Percentiles rank a stretch among this genome's conserved stretches.
Conservation (phyloP, 1,140 invertebrate species). For the Grapholita molesta region DNA sequence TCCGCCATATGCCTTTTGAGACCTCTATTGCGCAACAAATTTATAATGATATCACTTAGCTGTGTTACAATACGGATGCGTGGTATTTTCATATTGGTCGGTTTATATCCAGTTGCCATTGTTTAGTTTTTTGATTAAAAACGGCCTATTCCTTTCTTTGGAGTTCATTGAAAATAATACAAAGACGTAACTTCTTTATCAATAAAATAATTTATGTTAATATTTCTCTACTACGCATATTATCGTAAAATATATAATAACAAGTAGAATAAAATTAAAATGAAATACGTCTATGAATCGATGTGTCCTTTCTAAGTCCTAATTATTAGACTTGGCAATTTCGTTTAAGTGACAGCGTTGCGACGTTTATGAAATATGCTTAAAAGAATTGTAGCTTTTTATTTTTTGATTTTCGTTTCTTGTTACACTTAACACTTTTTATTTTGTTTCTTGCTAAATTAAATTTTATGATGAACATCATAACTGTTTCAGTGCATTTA, state of each 20-base stretch:
- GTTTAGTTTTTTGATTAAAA: constrained; percentile 33
- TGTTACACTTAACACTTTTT: no score
- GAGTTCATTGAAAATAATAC: background rate
- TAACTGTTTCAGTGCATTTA: no score
- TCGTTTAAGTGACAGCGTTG: background rate
- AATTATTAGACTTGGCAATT: background rate
- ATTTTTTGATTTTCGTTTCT: no score
- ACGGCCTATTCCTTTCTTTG: constrained; percentile 16
- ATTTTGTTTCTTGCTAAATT: no score
- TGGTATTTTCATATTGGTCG: constrained; percentile 38
- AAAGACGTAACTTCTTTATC: background rate
- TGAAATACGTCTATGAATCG: background rate
- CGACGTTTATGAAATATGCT: background rate
- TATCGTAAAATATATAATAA: background rate
- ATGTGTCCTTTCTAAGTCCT: no score
- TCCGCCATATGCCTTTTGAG: constrained; percentile 79
- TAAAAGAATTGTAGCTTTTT: no score
- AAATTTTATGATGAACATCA: no score
- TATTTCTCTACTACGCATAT: background rate
- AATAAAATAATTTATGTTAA: background rate
- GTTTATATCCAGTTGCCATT: constrained; percentile 68
- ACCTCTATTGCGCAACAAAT: constrained; percentile 57
- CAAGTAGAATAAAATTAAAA: background rate
- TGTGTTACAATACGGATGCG: background rate
- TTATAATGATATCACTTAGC: constrained; percentile 27